Base-by-base conservation (phyloP, 2,888 invertebrate genomes). In the Rapana venosa region DNA sequence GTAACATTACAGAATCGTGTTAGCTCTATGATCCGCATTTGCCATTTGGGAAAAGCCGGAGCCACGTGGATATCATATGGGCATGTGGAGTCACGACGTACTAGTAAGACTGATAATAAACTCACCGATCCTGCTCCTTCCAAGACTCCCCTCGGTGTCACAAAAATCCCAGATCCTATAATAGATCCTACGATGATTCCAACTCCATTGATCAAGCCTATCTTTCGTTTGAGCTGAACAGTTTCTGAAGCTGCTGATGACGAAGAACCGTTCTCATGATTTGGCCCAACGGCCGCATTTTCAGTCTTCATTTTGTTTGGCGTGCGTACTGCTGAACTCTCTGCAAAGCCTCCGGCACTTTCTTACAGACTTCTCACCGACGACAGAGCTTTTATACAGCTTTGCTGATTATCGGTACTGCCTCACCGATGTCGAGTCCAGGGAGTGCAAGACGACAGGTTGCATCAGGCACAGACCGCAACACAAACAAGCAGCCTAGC, bases 151-250 rank as follows among this genome's bases (percentile, higher is more conserved):
- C 98, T 98, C 0, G 99, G 99, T 35, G 98, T 98, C 85, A 99
- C 98, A 96, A 99, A 99, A 94, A 99, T 99, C 15, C 99, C 99
- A 11, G 99, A 98, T 4, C 99, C 99, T 87, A 99, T 98, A 92
- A 99, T 99, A 90, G 98, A 98, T 77, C 99, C 99, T 35, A 99
- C 98, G 94, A 99, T 99, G 92, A 99, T 98, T 32, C 98, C 98
- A 22, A 98, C 98, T 36, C 98, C 98, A 96, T 98, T 98, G 93
- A 98, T 95, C 85, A 99, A 96, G 17, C 98, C 98, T 90, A 99
- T 97, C 96, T 98, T 98, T 95, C 98, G 98, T 96, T 98, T 98
- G 96, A 99, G 96, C 94, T 98, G 91, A 5, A 96, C 94, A 30
- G 92, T 91, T 26, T 92, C 93, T 5, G 90, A 91, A 36, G 89